phyloP scores from a whole-genome alignment of 2,113 vertebrate genomes.

The Andinoacara biseriatus region DNA sequence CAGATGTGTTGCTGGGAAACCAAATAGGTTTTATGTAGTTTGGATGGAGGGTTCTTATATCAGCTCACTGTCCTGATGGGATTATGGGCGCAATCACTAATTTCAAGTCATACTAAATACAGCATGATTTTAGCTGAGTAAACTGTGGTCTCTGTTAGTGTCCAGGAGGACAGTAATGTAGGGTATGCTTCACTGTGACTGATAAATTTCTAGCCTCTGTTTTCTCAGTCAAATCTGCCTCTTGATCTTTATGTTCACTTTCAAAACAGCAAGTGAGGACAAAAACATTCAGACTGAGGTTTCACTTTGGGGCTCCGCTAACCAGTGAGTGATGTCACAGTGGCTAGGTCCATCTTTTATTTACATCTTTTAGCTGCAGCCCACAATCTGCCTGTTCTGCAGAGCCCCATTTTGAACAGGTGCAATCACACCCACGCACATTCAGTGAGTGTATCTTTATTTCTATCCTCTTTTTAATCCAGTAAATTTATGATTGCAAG shows the following conservation, averaged over 20 bases:
- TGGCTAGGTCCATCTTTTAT: neutral
- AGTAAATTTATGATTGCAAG: neutral
- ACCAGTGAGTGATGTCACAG: neutral
- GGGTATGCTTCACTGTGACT: neutral
- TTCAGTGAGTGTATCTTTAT: neutral
- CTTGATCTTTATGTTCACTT: neutral
- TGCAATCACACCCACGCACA: neutral
- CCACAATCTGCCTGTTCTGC: neutral
- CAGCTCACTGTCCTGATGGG: neutral
- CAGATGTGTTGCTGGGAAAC: neutral
- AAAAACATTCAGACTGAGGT: neutral
- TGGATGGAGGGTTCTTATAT: neutral
- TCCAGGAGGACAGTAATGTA: neutral
- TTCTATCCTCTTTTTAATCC: neutral
- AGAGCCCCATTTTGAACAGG: neutral
- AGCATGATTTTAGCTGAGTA: neutral
- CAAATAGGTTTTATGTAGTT: neutral
- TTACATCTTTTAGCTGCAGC: conserved; percentile 6
- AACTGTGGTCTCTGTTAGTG: neutral
- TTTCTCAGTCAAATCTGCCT: neutral
- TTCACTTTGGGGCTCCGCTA: neutral
- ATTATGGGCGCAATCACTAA: neutral
- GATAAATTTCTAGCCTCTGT: neutral
- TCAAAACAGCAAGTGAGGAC: neutral
- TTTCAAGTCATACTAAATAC: neutral